Evolutionary conservation across 2,888 invertebrate species (phyloP), one percentile per base, ranked within the genome.

Genomic region (Shargacucullia verbasci): DNA sequence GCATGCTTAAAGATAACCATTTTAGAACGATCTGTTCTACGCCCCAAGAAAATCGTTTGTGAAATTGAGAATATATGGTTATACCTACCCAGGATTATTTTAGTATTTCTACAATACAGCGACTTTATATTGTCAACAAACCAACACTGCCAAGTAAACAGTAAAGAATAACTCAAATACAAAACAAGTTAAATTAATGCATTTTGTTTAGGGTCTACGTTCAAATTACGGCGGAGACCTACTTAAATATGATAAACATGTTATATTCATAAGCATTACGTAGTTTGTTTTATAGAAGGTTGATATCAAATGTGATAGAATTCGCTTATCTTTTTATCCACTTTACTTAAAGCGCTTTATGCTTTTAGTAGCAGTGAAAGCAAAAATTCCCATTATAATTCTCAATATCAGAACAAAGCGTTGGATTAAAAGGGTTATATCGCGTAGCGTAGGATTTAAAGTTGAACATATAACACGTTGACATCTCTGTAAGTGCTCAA

Each of bases 181-280:
- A 57, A 67, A 47, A 53, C 61, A 47, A 63, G 70, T 76, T 67
- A 60, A 58, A 67, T 70, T 67, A 64, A 68, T 70, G 56, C 74
- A 75, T 62, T 70, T 70, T 58, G 67, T 67, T 67, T 57, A 34
- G 44, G 54, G 58, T 52, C 35, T 35, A 53, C 40, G 43, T 48
- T 41, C 57, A 62, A 72, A 71, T 71, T 62, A 66, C 59, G 50
- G 43, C 34, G 5, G 62, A 59, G 39, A 56, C 67, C 45, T 53
- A 44, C 50, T 70, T 59, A 59, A 49, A 69, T 57, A 64, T 59
- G 47, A 70, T 55, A 52, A 55, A 59, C 70, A 73, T 70, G 47
- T 59, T 59, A 49, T 70, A 73, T 73, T 69, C 64, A 64, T 64
- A 46, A 56, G 48, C 41, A 57, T 46, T 48, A 48, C 29, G 56